phyloP scores from a whole-genome alignment of 2,797 vertebrate species.

The Graptemys geographica region DNA sequence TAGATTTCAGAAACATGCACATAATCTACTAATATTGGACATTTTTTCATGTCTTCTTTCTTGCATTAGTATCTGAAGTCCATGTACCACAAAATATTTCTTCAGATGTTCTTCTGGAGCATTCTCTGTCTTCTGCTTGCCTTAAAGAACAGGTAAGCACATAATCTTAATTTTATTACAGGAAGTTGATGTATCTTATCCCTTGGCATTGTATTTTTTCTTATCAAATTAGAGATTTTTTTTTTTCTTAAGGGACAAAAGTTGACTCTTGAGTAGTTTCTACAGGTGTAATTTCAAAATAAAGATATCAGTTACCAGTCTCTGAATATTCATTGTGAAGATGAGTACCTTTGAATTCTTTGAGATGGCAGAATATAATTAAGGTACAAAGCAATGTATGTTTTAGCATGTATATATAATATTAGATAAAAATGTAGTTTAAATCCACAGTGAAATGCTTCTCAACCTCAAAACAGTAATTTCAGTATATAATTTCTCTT shows the following conservation, averaged over 20 bases:
- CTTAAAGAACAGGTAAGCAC: conserved; percentile 73
- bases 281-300: neutral
- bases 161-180: neutral
- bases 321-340: neutral
- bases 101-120: conserved; percentile 68
- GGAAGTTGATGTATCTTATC: neutral
- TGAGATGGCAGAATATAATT: neutral
- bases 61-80: conserved; percentile 74
- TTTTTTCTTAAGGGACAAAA: neutral
- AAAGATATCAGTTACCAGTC: neutral
- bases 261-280: neutral
- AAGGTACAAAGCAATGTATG: neutral
- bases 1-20: conserved; percentile 3
- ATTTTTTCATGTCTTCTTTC: neutral
- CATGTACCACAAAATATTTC: conserved; percentile 43
- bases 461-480: neutral
- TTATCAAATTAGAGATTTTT: neutral
- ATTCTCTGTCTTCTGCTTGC: conserved; percentile 32
- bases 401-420: neutral
- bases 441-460: neutral
- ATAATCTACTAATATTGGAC: neutral
- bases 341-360: neutral
- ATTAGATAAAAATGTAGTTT: neutral
- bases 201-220: neutral
- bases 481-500: neutral